Evolutionary conservation across 2,797 vertebrate genomes (phyloP), one percentile per base, ranked within the genome.

Genomic region (Gymnodraco acuticeps): DNA sequence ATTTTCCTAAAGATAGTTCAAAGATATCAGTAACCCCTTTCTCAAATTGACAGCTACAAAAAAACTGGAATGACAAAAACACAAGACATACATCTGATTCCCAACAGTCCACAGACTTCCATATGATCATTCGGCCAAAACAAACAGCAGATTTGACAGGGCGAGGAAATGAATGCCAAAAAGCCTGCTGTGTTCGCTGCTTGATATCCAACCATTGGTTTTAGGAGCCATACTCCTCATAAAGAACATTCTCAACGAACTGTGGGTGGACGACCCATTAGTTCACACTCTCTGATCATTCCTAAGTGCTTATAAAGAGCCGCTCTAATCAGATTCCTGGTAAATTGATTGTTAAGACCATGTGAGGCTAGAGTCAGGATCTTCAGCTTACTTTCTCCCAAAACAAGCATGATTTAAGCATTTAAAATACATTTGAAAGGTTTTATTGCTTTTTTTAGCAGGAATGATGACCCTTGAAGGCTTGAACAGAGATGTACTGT

Each of bases 261-360:
- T 77, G 70, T 58, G 52, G 42, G 52, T 66, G 56, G 70, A 77
- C 13, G 48, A 76, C 14, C 52, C 70, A 79, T 80, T 81, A 74
- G 43, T 46, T 77, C 71, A 56, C 63, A 41, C 65, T 6, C 52
- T 54, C 45, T 45, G 0, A 82, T 66, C 70, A 75, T 52, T 55
- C 42, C 14, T 48, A 56, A 78, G 48, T 15, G 19, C 67, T 72
- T 77, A 84, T 84, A 68, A 84, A 80, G 70, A 76, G 52, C 64
- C 50, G 31, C 55, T 64, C 64, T 75, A 71, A 70, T 78, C 68
- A 73, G 43, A 81, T 46, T 58, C 66, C 19, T 60, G 68, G 52
- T 61, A 51, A 89, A 78, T 38, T 46, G 54, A 75, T 67, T 45
- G 71, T 54, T 42, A 58, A 68, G 31, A 19, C 15, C 16, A 16